Conservation (phyloP, 2,888 invertebrate species). For the Dusona sp. region DNA sequence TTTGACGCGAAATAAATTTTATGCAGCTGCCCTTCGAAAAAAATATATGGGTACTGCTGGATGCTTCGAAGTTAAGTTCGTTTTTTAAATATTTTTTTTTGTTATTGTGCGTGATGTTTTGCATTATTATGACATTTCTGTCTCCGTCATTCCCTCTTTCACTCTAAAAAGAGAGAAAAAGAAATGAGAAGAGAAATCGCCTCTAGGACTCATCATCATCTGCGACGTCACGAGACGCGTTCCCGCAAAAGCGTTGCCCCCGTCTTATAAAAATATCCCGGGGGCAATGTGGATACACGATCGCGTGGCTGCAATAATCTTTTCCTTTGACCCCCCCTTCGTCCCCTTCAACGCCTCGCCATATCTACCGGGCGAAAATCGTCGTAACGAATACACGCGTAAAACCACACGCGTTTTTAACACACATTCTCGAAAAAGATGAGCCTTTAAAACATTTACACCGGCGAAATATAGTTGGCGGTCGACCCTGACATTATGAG, state of each 20-base stretch:
- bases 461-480: constrained; percentile 41
- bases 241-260: constrained; percentile 80
- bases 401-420: constrained; percentile 8
- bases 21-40: neutral
- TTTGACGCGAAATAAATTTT: neutral
- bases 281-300: constrained; percentile 70
- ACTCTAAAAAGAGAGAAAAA: neutral
- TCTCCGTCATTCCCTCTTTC: neutral
- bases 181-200: constrained; percentile 27
- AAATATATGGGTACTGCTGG: neutral
- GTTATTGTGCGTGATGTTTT: neutral
- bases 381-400: constrained; percentile 8
- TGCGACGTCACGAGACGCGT: constrained; percentile 67
- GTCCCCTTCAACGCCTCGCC: constrained; percentile 4
- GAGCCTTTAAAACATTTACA: constrained; percentile 32
- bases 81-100: neutral
- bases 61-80: neutral
- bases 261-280: constrained; percentile 82
- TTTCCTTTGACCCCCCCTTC: constrained; percentile 18
- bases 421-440: constrained; percentile 3
- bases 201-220: constrained; percentile 48
- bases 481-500: constrained; percentile 62
- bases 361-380: neutral
- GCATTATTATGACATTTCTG: constrained; percentile 16
- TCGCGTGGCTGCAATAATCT: constrained; percentile 72